phyloP scores from a whole-genome alignment of 2,113 vertebrate genomes.

The Gambusia affinis region DNA sequence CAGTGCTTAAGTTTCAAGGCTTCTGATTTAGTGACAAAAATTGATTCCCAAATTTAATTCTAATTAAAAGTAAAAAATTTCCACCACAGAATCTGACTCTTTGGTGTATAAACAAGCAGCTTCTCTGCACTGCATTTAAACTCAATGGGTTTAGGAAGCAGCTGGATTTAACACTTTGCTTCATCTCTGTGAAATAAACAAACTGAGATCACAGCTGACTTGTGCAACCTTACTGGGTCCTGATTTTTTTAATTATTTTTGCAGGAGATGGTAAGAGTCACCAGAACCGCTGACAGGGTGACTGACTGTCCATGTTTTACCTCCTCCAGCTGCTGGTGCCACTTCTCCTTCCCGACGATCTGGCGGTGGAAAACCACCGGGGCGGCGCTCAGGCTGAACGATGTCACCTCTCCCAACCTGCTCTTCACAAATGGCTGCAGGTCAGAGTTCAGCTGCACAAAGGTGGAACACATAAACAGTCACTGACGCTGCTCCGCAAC shows the following conservation, averaged over 20 bases:
- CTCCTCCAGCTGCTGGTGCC: slow-evolving; percentile 90
- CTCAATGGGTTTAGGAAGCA: background rate
- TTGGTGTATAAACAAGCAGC: background rate
- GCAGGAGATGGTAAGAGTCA: background rate
- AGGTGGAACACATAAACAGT: slow-evolving; percentile 3
- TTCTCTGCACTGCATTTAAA: background rate
- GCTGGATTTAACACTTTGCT: background rate
- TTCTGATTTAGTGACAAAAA: background rate
- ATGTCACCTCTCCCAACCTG: slow-evolving; percentile 70
- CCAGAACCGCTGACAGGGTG: background rate
- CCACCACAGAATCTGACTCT: background rate
- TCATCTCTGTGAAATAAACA: background rate
- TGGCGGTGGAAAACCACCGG: slow-evolving; percentile 93
- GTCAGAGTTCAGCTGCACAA: slow-evolving; percentile 91
- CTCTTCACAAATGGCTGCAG: slow-evolving; percentile 93
- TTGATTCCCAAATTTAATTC: background rate
- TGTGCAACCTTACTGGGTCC: background rate
- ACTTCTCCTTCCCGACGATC: slow-evolving; percentile 85
- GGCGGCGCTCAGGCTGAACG: slow-evolving; percentile 89
- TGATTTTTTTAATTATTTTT: background rate
- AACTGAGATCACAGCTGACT: background rate
- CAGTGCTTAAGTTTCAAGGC: background rate
- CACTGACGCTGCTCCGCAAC: background rate
- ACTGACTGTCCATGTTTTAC: slow-evolving; percentile 68
- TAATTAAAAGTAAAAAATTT: background rate